These are phyloP conservation scores for Himalopsyche tibetana DNA, from an alignment of 2,888 invertebrate species.

Conservation along the genomic window DNA sequence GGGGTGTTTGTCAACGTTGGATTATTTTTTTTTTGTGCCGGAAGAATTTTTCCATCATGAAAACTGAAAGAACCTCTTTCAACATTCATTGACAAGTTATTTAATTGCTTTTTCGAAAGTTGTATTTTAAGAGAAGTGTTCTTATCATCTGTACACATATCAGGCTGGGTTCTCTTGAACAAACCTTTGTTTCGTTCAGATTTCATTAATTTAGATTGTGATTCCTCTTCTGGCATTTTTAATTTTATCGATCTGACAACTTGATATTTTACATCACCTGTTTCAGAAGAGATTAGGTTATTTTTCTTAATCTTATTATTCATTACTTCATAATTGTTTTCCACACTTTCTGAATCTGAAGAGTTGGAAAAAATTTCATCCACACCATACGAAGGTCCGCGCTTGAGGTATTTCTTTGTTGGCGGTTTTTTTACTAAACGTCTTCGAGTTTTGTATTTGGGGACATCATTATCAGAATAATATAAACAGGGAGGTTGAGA, in stretches of 20 bases:
- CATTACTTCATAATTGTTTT: background rate
- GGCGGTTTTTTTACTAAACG: background rate
- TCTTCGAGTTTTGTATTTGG: background rate
- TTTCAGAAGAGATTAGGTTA: background rate
- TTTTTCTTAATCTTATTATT: background rate
- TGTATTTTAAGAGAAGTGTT: slow-evolving; percentile 1
- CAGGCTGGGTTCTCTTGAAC: background rate
- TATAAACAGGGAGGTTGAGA: slow-evolving; percentile 73
- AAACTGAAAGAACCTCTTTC: background rate
- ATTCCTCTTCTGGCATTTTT: background rate
- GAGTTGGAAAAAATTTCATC: background rate
- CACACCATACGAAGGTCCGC: background rate
- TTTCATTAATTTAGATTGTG: background rate
- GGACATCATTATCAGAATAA: slow-evolving; percentile 40
- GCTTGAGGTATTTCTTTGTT: background rate
- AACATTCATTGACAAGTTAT: background rate
- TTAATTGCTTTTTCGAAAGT: background rate
- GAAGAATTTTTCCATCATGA: background rate
- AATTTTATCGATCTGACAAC: too few relatives aligned
- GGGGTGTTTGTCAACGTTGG: background rate
- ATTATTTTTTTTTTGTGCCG: background rate
- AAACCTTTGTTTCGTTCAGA: background rate
- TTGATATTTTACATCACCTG: too few relatives aligned
- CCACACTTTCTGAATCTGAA: background rate
- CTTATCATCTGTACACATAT: background rate